Evolutionary conservation across 2,797 vertebrate genomes (phyloP), one percentile per base, ranked within the genome.

Genomic region (Amniataba percoides): DNA sequence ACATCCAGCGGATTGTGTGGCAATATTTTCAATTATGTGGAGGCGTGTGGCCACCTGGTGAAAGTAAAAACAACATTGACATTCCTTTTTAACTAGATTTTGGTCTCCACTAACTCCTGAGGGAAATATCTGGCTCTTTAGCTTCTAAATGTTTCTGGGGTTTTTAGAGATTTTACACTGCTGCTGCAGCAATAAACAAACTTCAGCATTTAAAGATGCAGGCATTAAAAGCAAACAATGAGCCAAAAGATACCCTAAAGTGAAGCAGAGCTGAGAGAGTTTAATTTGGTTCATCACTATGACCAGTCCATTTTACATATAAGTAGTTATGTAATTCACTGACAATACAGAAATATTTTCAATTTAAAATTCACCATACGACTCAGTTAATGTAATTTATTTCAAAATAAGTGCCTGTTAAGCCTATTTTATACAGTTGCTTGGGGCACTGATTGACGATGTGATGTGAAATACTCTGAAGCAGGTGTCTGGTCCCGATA

Each of bases 401-500:
- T 45, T 42, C 8, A n/a, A 55, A 71, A 60, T 21, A 7, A 55
- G 39, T 48, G 14, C 48, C 62, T 23, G 31, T 40, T 12, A 43
- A 46, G 39, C 72, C n/a, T 21, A 15, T 70, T 68, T 61, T 9
- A 72, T 16, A 27, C 61, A 77, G 13, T 36, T 40, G 42, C 55
- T 60, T 14, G 46, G 21, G 48, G 72, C 31, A 51, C 36, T 13
- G 61, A 74, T 46, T 66, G 63, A 64, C 11, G 13, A 61, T 0
- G 2, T 68, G 65, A 83, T 71, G 60, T 49, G 15, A 63, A 55
- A 39, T 7, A 5, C 48, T 62, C 27, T 61, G 65, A 61, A 27
- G 78, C 78, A 81, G 82, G 81, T 71, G 61, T 78, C 52, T 77
- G 53, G 53, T 71, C 45, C 69, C 25, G 79, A 85, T 83, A 74